Conservation (phyloP, 2,888 invertebrate species). For the Drosophila planitibia region DNA sequence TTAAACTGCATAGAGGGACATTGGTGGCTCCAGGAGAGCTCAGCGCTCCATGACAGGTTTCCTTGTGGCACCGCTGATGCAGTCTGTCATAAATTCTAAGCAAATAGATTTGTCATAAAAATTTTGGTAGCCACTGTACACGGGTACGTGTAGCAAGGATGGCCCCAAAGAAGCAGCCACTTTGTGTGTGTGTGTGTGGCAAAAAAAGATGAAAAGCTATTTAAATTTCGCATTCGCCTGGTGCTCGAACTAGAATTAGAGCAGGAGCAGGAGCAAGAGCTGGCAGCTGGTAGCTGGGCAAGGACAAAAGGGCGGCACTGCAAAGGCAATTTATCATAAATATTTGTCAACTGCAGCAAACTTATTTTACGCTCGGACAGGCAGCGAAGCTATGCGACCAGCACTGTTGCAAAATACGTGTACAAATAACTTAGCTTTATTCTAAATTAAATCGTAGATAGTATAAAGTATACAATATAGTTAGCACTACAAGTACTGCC, state of each 20-base stretch:
- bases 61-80: constrained; percentile 38
- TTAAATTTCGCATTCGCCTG: constrained; percentile 69
- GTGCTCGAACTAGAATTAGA: constrained; percentile 19
- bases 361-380: constrained; percentile 77
- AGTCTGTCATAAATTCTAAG: constrained; percentile 67
- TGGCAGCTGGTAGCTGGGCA: constrained; percentile 8
- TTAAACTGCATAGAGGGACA: constrained; percentile 40
- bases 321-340: constrained; percentile 82
- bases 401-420: constrained; percentile 10
- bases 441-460: constrained; percentile 42
- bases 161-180: constrained; percentile 20
- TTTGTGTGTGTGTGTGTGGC: constrained; percentile 20
- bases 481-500: constrained; percentile 77
- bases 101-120: constrained; percentile 73
- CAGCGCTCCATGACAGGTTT: constrained; percentile 46
- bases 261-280: neutral
- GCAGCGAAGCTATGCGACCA: constrained; percentile 41
- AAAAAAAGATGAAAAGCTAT: constrained; percentile 68
- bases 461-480: constrained; percentile 9
- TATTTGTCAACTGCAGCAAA: constrained; percentile 79
- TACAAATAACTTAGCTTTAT: constrained; percentile 52
- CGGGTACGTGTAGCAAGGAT: constrained; percentile 11
- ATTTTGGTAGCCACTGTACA: constrained; percentile 50
- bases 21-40: constrained; percentile 46
- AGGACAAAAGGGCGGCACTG: constrained; percentile 50